These are phyloP conservation scores for Echinometra lucunter DNA, from an alignment of 53 echinoderm and acorn worm species.

Conservation along the genomic window DNA sequence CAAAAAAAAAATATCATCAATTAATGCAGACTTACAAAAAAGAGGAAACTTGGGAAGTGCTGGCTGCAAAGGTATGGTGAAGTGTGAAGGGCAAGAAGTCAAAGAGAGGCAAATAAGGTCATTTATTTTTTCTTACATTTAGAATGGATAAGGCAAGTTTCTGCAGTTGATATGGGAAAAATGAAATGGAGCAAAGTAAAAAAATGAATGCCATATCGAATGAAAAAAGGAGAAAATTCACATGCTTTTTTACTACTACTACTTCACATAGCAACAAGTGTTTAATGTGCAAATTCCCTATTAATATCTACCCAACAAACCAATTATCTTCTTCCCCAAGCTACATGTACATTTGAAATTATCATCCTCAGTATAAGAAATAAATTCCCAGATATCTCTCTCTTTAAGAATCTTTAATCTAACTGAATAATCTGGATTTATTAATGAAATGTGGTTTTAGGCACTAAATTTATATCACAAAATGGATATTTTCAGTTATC, in stretches of 20 bases:
- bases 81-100: background rate
- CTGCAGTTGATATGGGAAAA: conserved; percentile 44
- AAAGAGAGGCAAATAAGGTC: background rate
- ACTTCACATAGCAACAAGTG: background rate
- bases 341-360: background rate
- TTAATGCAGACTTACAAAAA: no score
- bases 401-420: background rate
- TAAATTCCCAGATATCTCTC: background rate
- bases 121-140: conserved; percentile 38
- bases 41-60: background rate
- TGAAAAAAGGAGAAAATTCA: background rate
- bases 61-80: background rate
- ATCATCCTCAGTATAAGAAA: background rate
- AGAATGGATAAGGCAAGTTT: conserved; percentile 56
- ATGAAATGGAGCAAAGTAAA: conserved; percentile 1
- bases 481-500: no score
- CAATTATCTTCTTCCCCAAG: background rate
- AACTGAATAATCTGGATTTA: background rate
- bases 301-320: conserved; percentile 14
- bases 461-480: background rate
- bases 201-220: conserved; percentile 37
- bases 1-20: background rate
- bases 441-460: background rate
- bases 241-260: background rate
- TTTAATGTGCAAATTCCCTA: background rate